Base-by-base conservation (phyloP, 2,888 invertebrate species). In the Hermaeophaga mercurialis region DNA sequence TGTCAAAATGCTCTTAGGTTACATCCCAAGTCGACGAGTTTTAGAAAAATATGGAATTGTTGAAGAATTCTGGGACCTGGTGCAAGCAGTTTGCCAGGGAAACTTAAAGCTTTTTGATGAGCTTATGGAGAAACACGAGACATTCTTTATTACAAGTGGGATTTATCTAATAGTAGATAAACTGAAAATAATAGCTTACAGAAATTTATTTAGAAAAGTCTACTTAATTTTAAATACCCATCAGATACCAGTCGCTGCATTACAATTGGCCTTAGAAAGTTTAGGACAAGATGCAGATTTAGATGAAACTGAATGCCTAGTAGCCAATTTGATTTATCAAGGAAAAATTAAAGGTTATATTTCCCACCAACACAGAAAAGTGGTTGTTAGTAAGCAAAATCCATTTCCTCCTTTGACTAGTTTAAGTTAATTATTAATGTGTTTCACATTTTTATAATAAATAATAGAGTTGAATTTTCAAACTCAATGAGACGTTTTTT, bases 291-390 rank as follows among this genome's bases (percentile, higher is more conserved):
- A 95, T 71, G 90, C 96, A 1, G 94, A 95, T 74, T 82, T 90
- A 66, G 96, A 96, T 75, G 97, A 98, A 77, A 93, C 96, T 0
- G 92, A 96, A 69, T 98, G 98, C 78, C 92, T 98, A 69, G 87
- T 98, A 2, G 95, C 96, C 1, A 98, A 97, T 81, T 84, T 99
- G 50, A 98, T 99, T 69, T 94, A 87, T 73, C 96, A 96, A 78
- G 94, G 94, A 17, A 96, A 95, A 81, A 94, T 99, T 67, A 97
- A 97, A 77, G 98, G 99, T 0, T 99, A 99, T 77, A 95, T 99
- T 72, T 96, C 97, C 0, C 91, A 95, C 79, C 92, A 94, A 68
- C 97, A 99, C 78, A 90, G 96, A 75, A 97, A 96, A 79, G 84
- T 99, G 54, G 98, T 99, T 43, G 91, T 99, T 39, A 96, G 96